Evolutionary conservation across 2,888 invertebrate species (phyloP).

Genomic region (Adela reaumurella): DNA sequence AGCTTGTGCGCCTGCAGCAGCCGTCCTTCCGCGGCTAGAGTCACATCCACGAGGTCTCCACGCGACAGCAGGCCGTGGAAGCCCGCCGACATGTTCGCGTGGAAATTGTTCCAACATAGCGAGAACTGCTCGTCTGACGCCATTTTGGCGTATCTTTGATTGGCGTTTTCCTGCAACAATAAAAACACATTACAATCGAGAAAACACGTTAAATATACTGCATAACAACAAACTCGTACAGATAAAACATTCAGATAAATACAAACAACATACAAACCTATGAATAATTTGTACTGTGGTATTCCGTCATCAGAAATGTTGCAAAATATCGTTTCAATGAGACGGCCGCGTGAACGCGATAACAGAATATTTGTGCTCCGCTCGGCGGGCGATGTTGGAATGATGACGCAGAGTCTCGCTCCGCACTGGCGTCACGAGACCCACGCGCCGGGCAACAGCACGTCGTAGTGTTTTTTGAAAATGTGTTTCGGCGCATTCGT

Average conservation of each 20-base stretch:
- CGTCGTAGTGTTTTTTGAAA: no score
- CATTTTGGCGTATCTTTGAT: conserved; percentile 51
- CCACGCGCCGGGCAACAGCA: background rate
- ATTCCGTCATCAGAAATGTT: conserved; percentile 1
- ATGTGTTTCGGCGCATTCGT: no score
- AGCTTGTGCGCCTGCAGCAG: conserved; percentile 68
- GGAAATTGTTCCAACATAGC: conserved; percentile 74
- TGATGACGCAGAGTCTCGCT: background rate
- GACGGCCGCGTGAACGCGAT: background rate
- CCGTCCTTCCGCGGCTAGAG: conserved; percentile 67
- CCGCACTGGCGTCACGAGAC: background rate
- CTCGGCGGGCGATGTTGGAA: background rate
- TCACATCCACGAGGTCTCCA: conserved; percentile 67
- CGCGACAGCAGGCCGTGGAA: conserved; percentile 68
- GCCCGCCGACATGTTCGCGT: conserved; percentile 67
- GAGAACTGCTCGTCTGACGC: conserved; percentile 72
- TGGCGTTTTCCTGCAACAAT: conserved; percentile 23
- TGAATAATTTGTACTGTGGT: conserved; percentile 41
- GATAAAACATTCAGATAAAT: no score
- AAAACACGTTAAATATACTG: background rate
- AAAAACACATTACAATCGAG: background rate
- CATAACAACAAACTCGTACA: background rate
- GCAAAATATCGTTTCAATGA: conserved; percentile 1
- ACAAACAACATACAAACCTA: conserved; percentile 26
- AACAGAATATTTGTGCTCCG: background rate